Conservation (phyloP, 2,113 vertebrate genomes). For the Bucco capensis region DNA sequence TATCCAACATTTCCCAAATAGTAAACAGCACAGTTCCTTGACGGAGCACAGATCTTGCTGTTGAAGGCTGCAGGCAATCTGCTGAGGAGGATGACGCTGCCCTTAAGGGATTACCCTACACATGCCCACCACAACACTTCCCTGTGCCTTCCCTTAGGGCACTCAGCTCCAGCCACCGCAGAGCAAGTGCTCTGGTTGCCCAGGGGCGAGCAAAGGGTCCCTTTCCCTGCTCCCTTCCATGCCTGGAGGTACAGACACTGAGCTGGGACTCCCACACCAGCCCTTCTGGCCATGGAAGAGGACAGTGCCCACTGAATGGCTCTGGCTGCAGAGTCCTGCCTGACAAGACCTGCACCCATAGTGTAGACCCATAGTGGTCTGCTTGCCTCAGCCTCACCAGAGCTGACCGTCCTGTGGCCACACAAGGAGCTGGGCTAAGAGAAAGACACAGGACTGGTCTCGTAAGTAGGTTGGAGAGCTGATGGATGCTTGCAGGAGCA, state of each 20-base stretch:
- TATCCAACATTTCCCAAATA: neutral
- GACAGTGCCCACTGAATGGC: neutral
- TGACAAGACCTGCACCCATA: rapidly evolving
- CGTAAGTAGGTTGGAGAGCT: neutral
- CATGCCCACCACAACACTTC: neutral
- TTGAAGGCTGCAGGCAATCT: neutral
- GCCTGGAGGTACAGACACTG: rapidly evolving
- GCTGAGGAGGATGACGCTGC: neutral
- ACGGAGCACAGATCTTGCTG: neutral
- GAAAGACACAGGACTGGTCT: rapidly evolving
- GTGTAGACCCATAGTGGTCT: rapidly evolving
- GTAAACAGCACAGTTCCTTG: neutral
- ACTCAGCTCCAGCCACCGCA: neutral
- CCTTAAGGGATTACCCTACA: neutral
- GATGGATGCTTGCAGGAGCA: neutral
- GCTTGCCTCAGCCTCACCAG: neutral
- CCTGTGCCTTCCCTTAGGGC: neutral
- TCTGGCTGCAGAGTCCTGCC: rapidly evolving
- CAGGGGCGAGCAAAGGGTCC: neutral
- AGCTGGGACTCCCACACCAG: neutral
- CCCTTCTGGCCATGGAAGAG: neutral
- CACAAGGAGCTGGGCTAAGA: rapidly evolving
- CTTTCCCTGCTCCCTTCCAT: neutral
- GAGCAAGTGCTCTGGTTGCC: neutral
- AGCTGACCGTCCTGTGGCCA: neutral